Percentiles rank a stretch among this genome's conserved stretches.
Evolutionary conservation across 2,797 vertebrate species (phyloP).

Genomic region (Enteromius afrohamiltoni): DNA sequence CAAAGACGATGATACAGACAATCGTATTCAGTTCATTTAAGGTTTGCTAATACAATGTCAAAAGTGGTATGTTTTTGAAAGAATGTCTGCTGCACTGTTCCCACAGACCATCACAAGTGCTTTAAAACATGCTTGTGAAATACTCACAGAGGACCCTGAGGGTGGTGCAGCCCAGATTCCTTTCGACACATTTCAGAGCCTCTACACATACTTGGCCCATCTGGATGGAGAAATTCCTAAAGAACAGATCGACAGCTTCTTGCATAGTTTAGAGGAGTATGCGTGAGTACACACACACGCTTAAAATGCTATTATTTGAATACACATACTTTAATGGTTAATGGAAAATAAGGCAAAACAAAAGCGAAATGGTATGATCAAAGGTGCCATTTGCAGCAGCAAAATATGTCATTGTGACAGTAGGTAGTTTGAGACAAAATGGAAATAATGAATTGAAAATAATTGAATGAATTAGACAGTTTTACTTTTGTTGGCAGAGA

Average conservation of each 20-base stretch:
- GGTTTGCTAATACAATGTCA: not conserved
- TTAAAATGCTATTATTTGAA: not conserved
- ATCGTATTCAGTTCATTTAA: not conserved
- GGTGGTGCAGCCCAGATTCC: conserved; percentile 82
- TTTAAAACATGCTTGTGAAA: conserved; percentile 86
- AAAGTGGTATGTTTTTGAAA: not conserved
- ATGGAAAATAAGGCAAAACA: conserved; percentile 1
- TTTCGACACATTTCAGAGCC: conserved; percentile 75
- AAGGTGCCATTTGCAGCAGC: conserved; percentile 39
- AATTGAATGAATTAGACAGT: conserved; percentile 1
- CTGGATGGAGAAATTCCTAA: conserved; percentile 80
- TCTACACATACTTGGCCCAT: conserved; percentile 85
- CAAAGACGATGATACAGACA: not conserved
- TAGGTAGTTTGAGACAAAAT: not conserved
- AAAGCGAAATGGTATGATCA: conserved; percentile 43
- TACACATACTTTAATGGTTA: not conserved
- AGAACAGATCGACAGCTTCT: conserved; percentile 71
- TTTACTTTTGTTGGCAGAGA: conserved; percentile 6
- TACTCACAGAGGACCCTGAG: conserved; percentile 84
- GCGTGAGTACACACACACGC: conserved; percentile 75
- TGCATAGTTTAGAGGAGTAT: conserved; percentile 71
- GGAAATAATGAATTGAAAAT: not conserved
- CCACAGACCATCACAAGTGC: conserved; percentile 80
- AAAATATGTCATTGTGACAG: conserved; percentile 20
- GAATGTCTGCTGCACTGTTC: conserved; percentile 5